phyloP scores from a whole-genome alignment of 2,888 invertebrate species.

The Eupithecia abbreviata region DNA sequence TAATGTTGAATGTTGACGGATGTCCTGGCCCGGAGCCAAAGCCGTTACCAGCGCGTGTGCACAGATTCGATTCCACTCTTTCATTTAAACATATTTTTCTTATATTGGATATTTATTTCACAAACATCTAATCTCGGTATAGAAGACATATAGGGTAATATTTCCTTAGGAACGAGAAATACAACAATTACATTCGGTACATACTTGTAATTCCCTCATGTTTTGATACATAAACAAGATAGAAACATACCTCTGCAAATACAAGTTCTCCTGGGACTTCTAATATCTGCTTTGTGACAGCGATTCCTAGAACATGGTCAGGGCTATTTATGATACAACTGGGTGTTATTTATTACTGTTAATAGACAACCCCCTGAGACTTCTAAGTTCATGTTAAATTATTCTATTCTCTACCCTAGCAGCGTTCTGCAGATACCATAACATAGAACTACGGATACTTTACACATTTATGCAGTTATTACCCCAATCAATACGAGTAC shows the following conservation, averaged over 20 bases:
- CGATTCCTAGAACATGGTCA: constrained; percentile 34
- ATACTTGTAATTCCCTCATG: not conserved
- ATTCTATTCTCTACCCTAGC: not conserved
- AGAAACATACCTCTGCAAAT: constrained; percentile 17
- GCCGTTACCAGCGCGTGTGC: constrained; percentile 53
- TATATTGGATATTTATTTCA: constrained; percentile 34
- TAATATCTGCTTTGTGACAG: constrained; percentile 20
- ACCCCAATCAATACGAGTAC: not conserved
- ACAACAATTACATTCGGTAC: not conserved
- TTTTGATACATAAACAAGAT: not conserved
- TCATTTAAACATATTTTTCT: constrained; percentile 45
- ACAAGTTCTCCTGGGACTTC: constrained; percentile 27
- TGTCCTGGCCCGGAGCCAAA: constrained; percentile 54
- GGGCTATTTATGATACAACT: constrained; percentile 31
- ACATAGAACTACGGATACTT: not conserved
- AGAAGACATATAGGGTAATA: constrained; percentile 19
- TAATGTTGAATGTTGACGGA: constrained; percentile 57
- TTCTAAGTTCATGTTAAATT: constrained; percentile 16
- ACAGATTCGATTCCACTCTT: constrained; percentile 52
- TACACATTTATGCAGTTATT: not conserved
- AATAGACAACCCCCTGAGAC: constrained; percentile 17
- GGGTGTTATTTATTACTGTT: constrained; percentile 32
- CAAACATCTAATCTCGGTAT: constrained; percentile 39
- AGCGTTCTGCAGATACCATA: not conserved
- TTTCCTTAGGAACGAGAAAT: not conserved